Conservation (phyloP, 2,888 invertebrate species). For the Psococerastis gibbosa region DNA sequence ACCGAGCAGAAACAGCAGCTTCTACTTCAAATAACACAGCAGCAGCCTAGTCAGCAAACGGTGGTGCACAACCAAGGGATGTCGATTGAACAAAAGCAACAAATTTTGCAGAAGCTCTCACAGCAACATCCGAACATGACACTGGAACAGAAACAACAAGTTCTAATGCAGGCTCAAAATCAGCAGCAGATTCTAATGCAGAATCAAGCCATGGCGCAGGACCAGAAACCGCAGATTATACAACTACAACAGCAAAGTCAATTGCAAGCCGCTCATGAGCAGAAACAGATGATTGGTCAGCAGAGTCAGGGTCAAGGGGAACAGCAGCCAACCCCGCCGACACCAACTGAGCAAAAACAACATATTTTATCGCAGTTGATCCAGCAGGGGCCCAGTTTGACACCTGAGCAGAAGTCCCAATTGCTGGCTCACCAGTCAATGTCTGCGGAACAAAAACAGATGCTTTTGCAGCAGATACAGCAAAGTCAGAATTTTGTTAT, state of each 20-base stretch:
- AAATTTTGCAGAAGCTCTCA: constrained; percentile 15
- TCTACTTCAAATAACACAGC: constrained; percentile 16
- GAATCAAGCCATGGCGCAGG: constrained; percentile 24
- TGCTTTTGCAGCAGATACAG: constrained; percentile 18
- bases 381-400: constrained; percentile 13
- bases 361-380: too few relatives aligned
- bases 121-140: constrained; percentile 16
- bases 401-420: constrained; percentile 19
- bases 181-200: constrained; percentile 22
- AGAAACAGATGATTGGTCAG: too few relatives aligned
- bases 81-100: constrained; percentile 14
- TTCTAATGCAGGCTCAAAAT: constrained; percentile 26
- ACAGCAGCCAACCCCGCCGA: too few relatives aligned
- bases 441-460: constrained; percentile 15
- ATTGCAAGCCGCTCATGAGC: too few relatives aligned
- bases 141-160: constrained; percentile 21
- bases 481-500: constrained; percentile 19
- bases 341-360: too few relatives aligned
- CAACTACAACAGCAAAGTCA: constrained; percentile 16
- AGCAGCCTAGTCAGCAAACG: constrained; percentile 14
- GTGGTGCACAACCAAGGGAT: constrained; percentile 12
- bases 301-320: too few relatives aligned
- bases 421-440: constrained; percentile 22
- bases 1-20: constrained; percentile 19
- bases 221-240: constrained; percentile 21